These are phyloP conservation scores for Oreochromis spilurus DNA, from an alignment of 2,113 vertebrate species.

Conservation along the genomic window DNA sequence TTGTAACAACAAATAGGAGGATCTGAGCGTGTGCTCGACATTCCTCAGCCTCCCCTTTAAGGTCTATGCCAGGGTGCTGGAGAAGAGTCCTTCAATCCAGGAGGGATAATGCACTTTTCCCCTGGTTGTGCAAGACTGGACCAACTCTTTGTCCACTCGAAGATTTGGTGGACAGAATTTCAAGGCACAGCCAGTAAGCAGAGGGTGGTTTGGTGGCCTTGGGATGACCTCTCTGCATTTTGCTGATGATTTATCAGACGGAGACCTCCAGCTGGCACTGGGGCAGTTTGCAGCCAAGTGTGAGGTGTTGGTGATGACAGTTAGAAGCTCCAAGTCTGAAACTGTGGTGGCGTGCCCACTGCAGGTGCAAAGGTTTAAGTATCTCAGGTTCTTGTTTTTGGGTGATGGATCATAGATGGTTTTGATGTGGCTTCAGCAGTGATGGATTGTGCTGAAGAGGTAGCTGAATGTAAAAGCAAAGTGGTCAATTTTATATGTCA, in stretches of 20 bases:
- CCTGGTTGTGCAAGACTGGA: fast-evolving
- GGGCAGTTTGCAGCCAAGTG: neutral
- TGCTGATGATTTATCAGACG: neutral
- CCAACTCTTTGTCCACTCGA: neutral
- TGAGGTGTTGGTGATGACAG: neutral
- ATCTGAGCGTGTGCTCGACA: neutral
- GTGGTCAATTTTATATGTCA: neutral
- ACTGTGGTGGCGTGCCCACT: neutral
- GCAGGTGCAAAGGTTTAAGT: neutral
- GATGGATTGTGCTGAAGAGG: neutral
- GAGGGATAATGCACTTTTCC: neutral
- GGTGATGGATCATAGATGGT: neutral
- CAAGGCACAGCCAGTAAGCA: fast-evolving
- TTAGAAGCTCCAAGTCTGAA: neutral
- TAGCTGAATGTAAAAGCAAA: neutral
- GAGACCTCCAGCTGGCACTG: neutral
- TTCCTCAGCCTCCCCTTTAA: neutral
- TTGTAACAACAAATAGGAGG: neutral
- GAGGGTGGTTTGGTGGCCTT: neutral
- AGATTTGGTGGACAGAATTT: neutral
- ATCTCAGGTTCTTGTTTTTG: neutral
- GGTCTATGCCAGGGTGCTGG: neutral
- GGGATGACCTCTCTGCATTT: neutral
- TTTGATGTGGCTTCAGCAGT: neutral
- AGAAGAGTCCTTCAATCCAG: neutral